Evolutionary conservation across 2,888 invertebrate genomes (phyloP).

Genomic region (Pecten maximus): DNA sequence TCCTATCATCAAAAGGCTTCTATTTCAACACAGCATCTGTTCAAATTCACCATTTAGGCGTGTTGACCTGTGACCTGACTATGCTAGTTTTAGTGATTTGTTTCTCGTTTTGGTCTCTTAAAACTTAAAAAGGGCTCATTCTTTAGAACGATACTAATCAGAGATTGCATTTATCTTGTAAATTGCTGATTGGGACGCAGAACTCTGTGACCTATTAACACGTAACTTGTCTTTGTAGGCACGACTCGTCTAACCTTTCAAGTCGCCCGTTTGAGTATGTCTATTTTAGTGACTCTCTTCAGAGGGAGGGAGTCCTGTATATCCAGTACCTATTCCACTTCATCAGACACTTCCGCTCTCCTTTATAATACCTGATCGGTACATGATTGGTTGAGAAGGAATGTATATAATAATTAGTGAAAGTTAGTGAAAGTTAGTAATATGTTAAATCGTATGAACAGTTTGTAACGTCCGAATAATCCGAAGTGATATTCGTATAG

Average conservation of each 20-base stretch:
- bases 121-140: background rate
- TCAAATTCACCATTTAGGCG: conserved; percentile 10
- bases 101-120: conserved; percentile 30
- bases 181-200: background rate
- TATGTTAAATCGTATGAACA: too few species aligned
- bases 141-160: background rate
- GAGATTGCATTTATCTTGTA: background rate
- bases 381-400: background rate
- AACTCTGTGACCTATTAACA: background rate
- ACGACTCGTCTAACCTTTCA: background rate
- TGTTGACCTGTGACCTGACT: background rate
- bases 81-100: background rate
- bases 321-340: background rate
- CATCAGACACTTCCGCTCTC: background rate
- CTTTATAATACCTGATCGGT: background rate
- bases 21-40: conserved; percentile 29
- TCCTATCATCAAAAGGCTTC: background rate
- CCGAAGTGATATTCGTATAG: too few species aligned
- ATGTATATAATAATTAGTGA: too few species aligned
- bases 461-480: too few species aligned
- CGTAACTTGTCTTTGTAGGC: background rate
- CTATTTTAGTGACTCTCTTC: background rate
- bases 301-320: background rate
- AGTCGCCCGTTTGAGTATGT: background rate
- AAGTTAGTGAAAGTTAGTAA: too few species aligned